A percentile compares a stretch with the other conserved stretches of the same genome.
Evolutionary conservation across 2,888 invertebrate genomes (phyloP).

Genomic region (Diogma glabrata): DNA sequence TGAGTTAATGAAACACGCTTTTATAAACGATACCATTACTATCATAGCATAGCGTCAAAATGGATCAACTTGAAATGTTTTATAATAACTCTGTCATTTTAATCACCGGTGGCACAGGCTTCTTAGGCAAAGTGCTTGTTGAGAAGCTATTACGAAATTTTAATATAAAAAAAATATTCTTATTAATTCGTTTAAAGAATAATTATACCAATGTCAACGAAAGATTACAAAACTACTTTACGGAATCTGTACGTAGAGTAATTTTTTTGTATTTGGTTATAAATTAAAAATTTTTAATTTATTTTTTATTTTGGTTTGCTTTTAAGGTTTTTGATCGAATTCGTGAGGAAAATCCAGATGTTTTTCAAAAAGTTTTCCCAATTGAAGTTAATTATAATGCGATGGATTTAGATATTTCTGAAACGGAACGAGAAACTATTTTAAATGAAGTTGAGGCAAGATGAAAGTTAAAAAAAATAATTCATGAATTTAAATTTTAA

Average conservation of each 20-base stretch:
- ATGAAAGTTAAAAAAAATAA: constrained; percentile 21
- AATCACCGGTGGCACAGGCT: constrained; percentile 37
- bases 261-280: not conserved
- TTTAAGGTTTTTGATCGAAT: constrained; percentile 45
- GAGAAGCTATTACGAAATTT: constrained; percentile 34
- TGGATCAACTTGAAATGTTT: constrained; percentile 21
- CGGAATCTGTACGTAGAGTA: constrained; percentile 30
- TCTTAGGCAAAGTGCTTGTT: constrained; percentile 36
- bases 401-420: constrained; percentile 38
- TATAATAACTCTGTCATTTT: constrained; percentile 33
- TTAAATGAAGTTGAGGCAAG: constrained; percentile 44
- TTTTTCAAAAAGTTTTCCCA: constrained; percentile 43
- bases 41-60: no score
- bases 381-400: constrained; percentile 41
- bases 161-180: constrained; percentile 33
- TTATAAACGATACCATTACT: no score
- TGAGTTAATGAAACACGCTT: no score
- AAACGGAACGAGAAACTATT: constrained; percentile 34
- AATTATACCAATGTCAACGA: constrained; percentile 30
- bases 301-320: constrained; percentile 14
- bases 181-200: constrained; percentile 35
- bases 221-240: constrained; percentile 31
- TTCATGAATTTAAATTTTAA: not conserved
- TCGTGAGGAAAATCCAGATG: constrained; percentile 36
- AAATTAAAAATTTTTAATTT: constrained; percentile 10